Percentiles rank a stretch among this genome's conserved stretches.
Evolutionary conservation across 2,113 vertebrate genomes (phyloP).

Genomic region (Trachemys scripta): DNA sequence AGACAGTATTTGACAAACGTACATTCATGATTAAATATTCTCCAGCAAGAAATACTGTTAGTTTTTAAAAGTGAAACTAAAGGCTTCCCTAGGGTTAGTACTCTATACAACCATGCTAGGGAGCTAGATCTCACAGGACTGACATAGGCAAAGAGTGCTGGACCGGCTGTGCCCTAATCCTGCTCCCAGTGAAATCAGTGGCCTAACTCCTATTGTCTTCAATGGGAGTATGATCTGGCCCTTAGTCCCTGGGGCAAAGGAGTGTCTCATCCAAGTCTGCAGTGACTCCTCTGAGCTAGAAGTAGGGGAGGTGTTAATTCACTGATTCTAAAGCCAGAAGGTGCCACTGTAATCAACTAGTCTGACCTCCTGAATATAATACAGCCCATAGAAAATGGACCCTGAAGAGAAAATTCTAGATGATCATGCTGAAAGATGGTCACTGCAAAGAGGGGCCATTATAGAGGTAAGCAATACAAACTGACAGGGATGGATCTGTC

Average conservation of each 20-base stretch:
- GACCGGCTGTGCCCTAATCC: background rate
- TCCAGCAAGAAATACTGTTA: constrained; percentile 58
- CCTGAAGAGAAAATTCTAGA: background rate
- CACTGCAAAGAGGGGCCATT: background rate
- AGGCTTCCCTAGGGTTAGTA: constrained; percentile 33
- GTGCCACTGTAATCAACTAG: background rate
- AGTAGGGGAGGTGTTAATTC: background rate
- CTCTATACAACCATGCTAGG: rapidly evolving
- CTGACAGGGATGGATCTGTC: background rate
- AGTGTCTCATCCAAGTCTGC: background rate
- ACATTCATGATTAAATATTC: constrained; percentile 70
- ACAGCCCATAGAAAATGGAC: background rate
- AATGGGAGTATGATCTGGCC: background rate
- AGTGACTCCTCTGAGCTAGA: background rate
- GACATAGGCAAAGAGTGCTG: background rate
- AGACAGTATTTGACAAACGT: constrained; percentile 71
- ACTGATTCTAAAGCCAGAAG: background rate
- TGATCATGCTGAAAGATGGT: background rate
- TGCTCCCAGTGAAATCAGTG: rapidly evolving
- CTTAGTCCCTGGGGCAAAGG: background rate
- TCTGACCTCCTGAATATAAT: background rate
- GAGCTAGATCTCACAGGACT: background rate
- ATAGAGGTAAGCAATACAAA: background rate
- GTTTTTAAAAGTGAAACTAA: constrained; percentile 50
- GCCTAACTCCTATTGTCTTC: background rate